Evolutionary conservation across 1,140 invertebrate species (phyloP).

Genomic region (Brachionus koreanus): DNA sequence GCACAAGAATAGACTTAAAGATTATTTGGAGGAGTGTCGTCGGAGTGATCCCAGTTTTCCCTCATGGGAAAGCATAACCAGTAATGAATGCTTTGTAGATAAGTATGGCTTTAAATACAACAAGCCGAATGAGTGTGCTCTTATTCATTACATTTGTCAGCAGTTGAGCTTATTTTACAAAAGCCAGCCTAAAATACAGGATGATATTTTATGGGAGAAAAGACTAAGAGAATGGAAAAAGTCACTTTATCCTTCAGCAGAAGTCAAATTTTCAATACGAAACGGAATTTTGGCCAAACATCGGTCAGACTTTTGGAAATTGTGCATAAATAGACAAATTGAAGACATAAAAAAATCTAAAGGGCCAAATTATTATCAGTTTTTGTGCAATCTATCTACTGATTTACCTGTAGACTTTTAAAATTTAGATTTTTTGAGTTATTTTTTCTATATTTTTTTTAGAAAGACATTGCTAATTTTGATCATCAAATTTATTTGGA

Average conservation of each 20-base stretch:
- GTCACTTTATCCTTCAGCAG: conserved; percentile 47
- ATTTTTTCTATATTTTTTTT: conserved; percentile 50
- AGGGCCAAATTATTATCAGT: conserved; percentile 61
- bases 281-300: conserved; percentile 59
- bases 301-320: conserved; percentile 59
- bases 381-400: conserved; percentile 57
- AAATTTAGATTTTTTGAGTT: not conserved
- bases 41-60: conserved; percentile 61
- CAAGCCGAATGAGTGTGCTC: conserved; percentile 55
- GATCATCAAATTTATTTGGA: conserved; percentile 62
- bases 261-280: conserved; percentile 59
- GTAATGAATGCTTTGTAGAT: conserved; percentile 60
- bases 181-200: conserved; percentile 51
- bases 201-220: conserved; percentile 53
- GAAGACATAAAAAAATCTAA: conserved; percentile 58
- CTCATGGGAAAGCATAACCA: conserved; percentile 59
- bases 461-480: conserved; percentile 53
- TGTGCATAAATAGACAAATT: conserved; percentile 58
- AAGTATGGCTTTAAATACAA: conserved; percentile 61
- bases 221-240: conserved; percentile 45
- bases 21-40: conserved; percentile 59
- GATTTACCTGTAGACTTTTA: conserved; percentile 56
- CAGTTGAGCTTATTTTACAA: conserved; percentile 60
- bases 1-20: conserved; percentile 60
- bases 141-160: conserved; percentile 62